phyloP scores from a whole-genome alignment of 1,140 invertebrate species.

The Zaprionus gabonicus region DNA sequence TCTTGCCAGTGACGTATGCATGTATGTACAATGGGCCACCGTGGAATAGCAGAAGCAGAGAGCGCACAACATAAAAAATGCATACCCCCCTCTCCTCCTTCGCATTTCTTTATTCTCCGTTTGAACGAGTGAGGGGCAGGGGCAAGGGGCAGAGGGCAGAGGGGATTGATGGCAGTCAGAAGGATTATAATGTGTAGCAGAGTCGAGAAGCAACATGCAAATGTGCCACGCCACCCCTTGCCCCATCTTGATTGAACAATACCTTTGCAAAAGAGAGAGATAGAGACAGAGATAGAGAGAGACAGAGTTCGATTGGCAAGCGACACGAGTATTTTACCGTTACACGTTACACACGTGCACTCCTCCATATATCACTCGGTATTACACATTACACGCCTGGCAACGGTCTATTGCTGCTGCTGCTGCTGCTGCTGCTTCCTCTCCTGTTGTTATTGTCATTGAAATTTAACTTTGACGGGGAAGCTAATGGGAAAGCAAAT shows the following conservation, averaged over 20 bases:
- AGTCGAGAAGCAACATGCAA: slow-evolving; percentile 1
- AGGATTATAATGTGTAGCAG: slow-evolving; percentile 5
- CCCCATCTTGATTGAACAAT: neutral
- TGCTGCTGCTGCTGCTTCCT: neutral
- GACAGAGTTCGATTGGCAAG: neutral
- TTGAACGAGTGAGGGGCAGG: neutral
- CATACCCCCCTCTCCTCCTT: slow-evolving; percentile 8
- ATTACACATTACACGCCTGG: neutral
- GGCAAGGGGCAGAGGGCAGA: neutral
- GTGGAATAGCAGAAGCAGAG: neutral
- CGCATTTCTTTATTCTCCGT: neutral
- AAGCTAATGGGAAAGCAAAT: slow-evolving; percentile 1
- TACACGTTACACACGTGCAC: slow-evolving; percentile 1
- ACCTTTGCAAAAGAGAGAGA: neutral
- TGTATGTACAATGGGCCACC: slow-evolving; percentile 1
- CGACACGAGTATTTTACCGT: slow-evolving; percentile 1
- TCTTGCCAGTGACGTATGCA: neutral
- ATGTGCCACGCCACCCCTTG: neutral
- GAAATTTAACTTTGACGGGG: neutral
- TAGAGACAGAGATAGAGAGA: neutral
- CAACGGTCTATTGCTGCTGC: neutral
- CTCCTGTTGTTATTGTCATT: neutral
- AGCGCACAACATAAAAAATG: slow-evolving; percentile 43
- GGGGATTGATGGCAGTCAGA: neutral
- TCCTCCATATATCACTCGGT: neutral